Base-by-base conservation (phyloP, 2,797 vertebrate species). In the Sphenodon punctatus region DNA sequence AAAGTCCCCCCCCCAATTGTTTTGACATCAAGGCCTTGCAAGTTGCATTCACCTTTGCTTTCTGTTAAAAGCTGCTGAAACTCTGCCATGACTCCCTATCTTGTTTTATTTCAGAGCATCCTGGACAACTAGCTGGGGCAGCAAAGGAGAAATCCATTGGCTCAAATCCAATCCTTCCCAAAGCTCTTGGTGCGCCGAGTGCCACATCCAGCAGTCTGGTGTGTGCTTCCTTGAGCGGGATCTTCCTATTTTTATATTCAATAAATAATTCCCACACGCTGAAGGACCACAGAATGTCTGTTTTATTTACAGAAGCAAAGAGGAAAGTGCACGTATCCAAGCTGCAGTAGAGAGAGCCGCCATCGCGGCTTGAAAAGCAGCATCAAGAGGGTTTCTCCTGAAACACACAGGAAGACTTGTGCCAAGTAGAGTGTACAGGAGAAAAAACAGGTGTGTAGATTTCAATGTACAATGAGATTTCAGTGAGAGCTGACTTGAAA, bases 101-200 rank as follows among this genome's bases (percentile, higher is more conserved):
- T 39, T 53, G 8, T 0, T 80, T 78, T 78, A 9, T 89, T 87
- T 34, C 74, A 93, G 90, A 93, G 84, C 38, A 88, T 83, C 78
- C 81, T 81, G 22, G 66, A n/a, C 6, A 56, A 87, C 41, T 90
- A 55, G 75, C 45, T 23, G 0, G 51, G 39, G 14, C 75, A 20
- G 10, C 27, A 1, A 0, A n/a, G 34, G 46, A 84, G 20, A 49
- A 1, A 1, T 42, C 15, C 1, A 2, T 10, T 0, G 30, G 2
- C 67, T 70, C 46, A 59, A 51, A 53, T 36, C 5, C 5, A 45
- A 48, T 51, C 2, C 6, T 74, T 83, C 58, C 66, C 30, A 30
- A 72, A 75, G 30, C 27, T 39, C 65, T 7, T 13, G 34, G 30
- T 11, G 3, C 34, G 11, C 12, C 56, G 11, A 22, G 19, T 5